Conservation (phyloP, 2,113 vertebrate species). For the Erinaceus europaeus region DNA sequence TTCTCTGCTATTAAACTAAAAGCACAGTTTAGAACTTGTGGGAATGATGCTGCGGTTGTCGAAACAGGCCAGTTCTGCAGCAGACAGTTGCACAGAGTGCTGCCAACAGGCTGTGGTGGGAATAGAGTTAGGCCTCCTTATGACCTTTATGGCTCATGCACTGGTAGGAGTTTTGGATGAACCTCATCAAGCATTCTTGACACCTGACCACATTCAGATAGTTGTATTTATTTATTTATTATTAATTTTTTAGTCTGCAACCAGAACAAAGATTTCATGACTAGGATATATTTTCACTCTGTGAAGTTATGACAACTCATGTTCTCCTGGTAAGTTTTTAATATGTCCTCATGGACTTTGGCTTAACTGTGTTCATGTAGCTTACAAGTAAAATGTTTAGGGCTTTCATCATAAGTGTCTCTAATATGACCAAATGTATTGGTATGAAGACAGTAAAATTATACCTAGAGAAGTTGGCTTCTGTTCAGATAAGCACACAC, state of each 20-base stretch:
- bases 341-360: neutral
- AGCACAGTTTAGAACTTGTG: constrained; percentile 2
- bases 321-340: neutral
- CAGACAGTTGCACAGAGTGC: neutral
- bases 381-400: constrained; percentile 13
- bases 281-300: neutral
- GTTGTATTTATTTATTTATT: neutral
- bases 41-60: neutral
- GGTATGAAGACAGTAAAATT: constrained; percentile 25
- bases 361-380: neutral
- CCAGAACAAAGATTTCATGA: neutral
- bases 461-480: constrained; percentile 16
- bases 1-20: constrained; percentile 28
- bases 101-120: neutral
- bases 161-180: neutral
- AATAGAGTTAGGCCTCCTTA: neutral
- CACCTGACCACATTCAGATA: neutral
- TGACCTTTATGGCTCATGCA: neutral
- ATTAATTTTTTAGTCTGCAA: neutral
- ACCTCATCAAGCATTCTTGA: neutral
- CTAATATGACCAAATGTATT: neutral
- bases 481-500: neutral
- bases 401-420: neutral
- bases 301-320: neutral
- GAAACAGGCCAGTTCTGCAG: constrained; percentile 1